These are phyloP conservation scores for Electrophaes corylata DNA, from an alignment of 2,888 invertebrate genomes.

Conservation along the genomic window DNA sequence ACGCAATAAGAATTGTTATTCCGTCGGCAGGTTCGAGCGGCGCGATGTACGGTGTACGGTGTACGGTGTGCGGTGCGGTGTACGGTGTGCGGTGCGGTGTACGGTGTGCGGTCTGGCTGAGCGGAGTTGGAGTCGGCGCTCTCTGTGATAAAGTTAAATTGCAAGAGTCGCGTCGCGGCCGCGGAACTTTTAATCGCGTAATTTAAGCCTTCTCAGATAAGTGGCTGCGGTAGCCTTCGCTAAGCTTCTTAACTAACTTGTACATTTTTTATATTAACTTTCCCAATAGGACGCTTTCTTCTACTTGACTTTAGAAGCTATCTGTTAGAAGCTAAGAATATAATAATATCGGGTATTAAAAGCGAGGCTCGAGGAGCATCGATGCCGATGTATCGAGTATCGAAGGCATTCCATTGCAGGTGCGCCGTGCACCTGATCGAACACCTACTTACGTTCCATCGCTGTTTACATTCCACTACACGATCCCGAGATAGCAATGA, in stretches of 20 bases:
- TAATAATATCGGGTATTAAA: too few relatives aligned
- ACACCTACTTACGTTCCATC: conserved; percentile 4
- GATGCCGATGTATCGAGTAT: neutral
- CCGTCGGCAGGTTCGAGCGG: too few relatives aligned
- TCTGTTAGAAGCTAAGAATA: too few relatives aligned
- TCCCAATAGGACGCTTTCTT: neutral
- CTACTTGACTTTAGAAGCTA: too few relatives aligned
- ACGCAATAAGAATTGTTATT: too few relatives aligned
- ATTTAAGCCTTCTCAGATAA: conserved; percentile 8
- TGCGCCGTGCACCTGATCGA: conserved; percentile 2
- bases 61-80: too few relatives aligned
- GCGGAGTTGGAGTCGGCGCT: neutral
- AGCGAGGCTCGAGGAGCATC: neutral
- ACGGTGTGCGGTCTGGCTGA: too few relatives aligned
- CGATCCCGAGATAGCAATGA: conserved; percentile 1
- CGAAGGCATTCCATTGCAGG: neutral
- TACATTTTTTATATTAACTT: neutral
- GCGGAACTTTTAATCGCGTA: conserved; percentile 14
- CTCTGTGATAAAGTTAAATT: conserved; percentile 14
- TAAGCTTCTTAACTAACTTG: neutral
- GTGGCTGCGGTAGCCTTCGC: neutral
- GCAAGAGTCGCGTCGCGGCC: conserved; percentile 9
- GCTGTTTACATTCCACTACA: conserved; percentile 10
- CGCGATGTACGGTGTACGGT: too few relatives aligned
- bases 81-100: too few relatives aligned